Conservation (phyloP, 1,140 invertebrate genomes). For the Ceratina calcarata region DNA sequence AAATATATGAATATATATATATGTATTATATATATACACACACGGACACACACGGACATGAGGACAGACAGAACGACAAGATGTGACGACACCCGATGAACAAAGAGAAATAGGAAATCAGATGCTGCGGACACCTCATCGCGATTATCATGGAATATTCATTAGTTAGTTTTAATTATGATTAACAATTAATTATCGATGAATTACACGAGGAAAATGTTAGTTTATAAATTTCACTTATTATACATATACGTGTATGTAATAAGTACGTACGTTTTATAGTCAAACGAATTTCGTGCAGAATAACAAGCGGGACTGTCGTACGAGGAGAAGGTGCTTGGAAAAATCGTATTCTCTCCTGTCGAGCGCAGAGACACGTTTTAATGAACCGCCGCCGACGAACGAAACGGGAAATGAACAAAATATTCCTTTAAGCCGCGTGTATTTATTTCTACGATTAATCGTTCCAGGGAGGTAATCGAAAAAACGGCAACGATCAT, state of each 20-base stretch:
- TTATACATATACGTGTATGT: conserved; percentile 61
- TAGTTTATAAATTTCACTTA: conserved; percentile 72
- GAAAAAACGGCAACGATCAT: not conserved
- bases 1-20: conserved; percentile 68
- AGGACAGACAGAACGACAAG: conserved; percentile 38
- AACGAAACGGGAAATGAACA: not conserved
- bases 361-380: not conserved
- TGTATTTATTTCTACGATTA: too few species aligned
- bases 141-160: conserved; percentile 59
- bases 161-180: conserved; percentile 71
- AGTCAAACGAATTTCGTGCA: conserved; percentile 56
- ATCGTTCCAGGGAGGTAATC: too few species aligned
- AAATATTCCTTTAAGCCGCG: too few species aligned
- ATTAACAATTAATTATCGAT: conserved; percentile 64
- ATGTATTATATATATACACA: conserved; percentile 70
- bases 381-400: not conserved
- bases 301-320: conserved; percentile 35
- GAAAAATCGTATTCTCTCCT: not conserved
- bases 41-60: conserved; percentile 16
- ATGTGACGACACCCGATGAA: conserved; percentile 34
- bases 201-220: conserved; percentile 65
- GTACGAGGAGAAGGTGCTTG: too few species aligned
- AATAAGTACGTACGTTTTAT: conserved; percentile 55
- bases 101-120: conserved; percentile 43
- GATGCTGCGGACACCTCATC: conserved; percentile 60